These are phyloP conservation scores for Xerus inauris DNA, from an alignment of 2,113 vertebrate species.

Conservation along the genomic window DNA sequence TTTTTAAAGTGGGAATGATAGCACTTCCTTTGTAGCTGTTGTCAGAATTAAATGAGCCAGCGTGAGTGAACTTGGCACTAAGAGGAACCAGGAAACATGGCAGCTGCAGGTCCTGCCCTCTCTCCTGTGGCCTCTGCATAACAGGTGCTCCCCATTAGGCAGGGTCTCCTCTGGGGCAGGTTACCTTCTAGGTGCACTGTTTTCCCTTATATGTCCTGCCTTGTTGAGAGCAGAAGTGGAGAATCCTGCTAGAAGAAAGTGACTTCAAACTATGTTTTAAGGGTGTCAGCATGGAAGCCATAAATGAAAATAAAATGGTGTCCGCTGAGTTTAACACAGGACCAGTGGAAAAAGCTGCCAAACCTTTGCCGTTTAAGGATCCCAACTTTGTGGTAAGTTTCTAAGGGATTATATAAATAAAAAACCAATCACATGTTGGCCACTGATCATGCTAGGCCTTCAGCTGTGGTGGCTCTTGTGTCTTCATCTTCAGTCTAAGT, in stretches of 20 bases:
- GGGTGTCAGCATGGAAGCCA: constrained; percentile 85
- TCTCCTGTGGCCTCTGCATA: background rate
- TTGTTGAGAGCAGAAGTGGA: background rate
- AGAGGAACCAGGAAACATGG: background rate
- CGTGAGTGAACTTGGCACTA: background rate
- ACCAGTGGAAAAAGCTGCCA: constrained; percentile 87
- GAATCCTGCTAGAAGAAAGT: background rate
- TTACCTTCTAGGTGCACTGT: background rate
- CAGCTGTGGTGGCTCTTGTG: background rate
- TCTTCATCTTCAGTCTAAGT: background rate
- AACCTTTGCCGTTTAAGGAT: constrained; percentile 94
- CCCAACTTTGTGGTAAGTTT: constrained; percentile 92
- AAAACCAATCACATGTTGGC: background rate
- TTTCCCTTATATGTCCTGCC: background rate
- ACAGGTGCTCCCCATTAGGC: no score
- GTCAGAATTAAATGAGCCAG: background rate
- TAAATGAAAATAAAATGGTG: constrained; percentile 89
- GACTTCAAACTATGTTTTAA: constrained; percentile 67
- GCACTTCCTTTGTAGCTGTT: background rate
- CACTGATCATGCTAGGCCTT: background rate
- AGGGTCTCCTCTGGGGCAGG: background rate
- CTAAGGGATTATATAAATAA: constrained; percentile 32
- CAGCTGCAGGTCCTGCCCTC: background rate
- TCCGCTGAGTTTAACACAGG: constrained; percentile 85
- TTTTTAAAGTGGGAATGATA: background rate